Evolutionary conservation across 2,113 vertebrate genomes (phyloP), one percentile per base, ranked within the genome.

Genomic region (Ochotona princeps): DNA sequence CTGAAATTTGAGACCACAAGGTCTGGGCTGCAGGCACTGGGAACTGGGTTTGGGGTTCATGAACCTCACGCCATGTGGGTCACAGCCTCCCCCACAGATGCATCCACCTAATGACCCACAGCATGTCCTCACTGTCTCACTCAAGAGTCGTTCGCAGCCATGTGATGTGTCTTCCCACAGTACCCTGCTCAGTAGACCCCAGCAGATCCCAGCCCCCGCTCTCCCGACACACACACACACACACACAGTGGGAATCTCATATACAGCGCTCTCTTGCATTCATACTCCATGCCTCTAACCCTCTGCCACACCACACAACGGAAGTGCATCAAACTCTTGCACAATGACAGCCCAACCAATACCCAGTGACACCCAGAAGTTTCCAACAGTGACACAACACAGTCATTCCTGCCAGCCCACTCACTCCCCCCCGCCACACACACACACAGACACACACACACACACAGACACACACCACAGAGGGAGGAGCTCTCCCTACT

Each of bases 1-100:
- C 80, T 95, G 92, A 96, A 94, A 94, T 76, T 92, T 32, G 63
- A 96, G 49, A 92, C 38, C 82, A 18, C 66, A 26, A 6, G 38
- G 44, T 91, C 87, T 96, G 63, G 89, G 44, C 54, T 93, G 51
- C 32, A 91, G 63, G 63, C 54, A n/a, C 47, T 82, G 44, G 63
- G 63, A 96, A 89, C 49, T 89, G 49, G 12, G 54, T 67, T 92
- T 70, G 21, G 35, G 32, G 26, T 84, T 92, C 73, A 72, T 44
- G 38, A 95, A 80, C 69, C 35, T 87, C 25, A 28, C 1, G 5
- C 51, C 73, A 82, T 60, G 47, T 2, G 73, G n/a, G 28, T 74
- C 73, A 76, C 32, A 86, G 73, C 18, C 47, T 90, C 63, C 38
- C 38, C 66, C 63, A n/a, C 15, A 83, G 63, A 83, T 26, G 66